Evolutionary conservation across 2,888 invertebrate genomes (phyloP).

Genomic region (Heteromyza rotundicornis): DNA sequence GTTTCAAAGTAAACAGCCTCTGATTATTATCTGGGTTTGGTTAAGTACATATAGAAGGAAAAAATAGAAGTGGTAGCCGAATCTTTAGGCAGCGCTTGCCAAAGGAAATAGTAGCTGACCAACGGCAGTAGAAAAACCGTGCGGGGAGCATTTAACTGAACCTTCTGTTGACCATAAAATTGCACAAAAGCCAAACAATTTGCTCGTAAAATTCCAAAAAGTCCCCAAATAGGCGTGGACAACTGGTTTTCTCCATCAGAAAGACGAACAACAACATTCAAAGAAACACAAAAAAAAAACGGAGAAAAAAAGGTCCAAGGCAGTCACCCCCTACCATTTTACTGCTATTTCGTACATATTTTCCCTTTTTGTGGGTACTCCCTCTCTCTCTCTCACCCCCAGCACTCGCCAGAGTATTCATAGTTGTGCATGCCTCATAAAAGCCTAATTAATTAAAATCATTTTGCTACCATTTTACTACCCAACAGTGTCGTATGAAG

Average conservation of each 20-base stretch:
- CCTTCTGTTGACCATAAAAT: not conserved
- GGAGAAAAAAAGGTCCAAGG: no score
- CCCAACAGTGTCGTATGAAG: slow-evolving; percentile 5
- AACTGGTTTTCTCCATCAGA: no score
- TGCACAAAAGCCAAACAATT: not conserved
- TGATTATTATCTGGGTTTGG: slow-evolving; percentile 2
- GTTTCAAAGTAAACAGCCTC: slow-evolving; percentile 6
- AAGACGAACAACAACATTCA: no score
- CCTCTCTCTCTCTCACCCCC: not conserved
- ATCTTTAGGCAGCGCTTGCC: no score
- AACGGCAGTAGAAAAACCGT: not conserved
- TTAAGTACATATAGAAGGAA: no score
- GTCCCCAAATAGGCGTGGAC: not conserved
- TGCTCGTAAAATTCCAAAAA: not conserved
- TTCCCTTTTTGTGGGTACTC: no score
- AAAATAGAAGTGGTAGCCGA: no score
- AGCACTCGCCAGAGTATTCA: not conserved
- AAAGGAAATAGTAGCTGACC: not conserved
- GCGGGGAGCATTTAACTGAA: slow-evolving; percentile 22
- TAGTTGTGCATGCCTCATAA: slow-evolving; percentile 46
- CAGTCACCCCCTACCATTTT: no score
- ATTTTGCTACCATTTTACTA: slow-evolving; percentile 39
- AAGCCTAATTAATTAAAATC: slow-evolving; percentile 58
- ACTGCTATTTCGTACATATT: no score
- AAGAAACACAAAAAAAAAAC: no score